These are phyloP conservation scores for Megaptera novaeangliae DNA, from an alignment of 2,113 vertebrate genomes.

Conservation along the genomic window DNA sequence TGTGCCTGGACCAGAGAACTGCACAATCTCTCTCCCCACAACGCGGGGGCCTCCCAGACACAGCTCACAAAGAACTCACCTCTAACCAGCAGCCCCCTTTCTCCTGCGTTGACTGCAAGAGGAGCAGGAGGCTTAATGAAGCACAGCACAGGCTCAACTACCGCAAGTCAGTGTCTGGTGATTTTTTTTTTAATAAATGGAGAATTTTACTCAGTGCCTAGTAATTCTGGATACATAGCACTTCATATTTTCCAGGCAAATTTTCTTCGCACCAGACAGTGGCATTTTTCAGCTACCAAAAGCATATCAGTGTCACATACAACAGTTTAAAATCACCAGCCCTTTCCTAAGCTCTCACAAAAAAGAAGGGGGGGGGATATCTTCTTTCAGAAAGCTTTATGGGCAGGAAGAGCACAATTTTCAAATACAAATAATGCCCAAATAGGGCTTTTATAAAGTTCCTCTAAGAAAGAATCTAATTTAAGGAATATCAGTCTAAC, in stretches of 20 bases:
- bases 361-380: background rate
- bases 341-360: constrained; percentile 4
- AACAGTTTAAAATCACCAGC: constrained; percentile 42
- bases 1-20: background rate
- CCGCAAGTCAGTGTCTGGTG: background rate
- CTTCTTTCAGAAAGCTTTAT: constrained; percentile 42
- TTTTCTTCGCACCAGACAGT: constrained; percentile 12
- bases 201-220: constrained; percentile 17
- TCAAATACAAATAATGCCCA: constrained; percentile 21
- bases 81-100: background rate
- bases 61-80: background rate
- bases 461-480: background rate
- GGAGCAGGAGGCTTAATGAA: background rate
- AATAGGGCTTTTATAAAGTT: constrained; percentile 32
- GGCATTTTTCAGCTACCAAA: constrained; percentile 50
- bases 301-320: constrained; percentile 37
- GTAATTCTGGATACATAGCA: constrained; percentile 22
- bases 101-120: background rate
- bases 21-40: background rate
- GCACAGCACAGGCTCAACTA: background rate
- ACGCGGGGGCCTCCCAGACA: background rate
- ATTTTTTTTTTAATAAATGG: background rate
- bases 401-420: constrained; percentile 7
- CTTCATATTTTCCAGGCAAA: constrained; percentile 39
- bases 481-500: background rate